Percentiles rank a stretch among this genome's conserved stretches.
These are phyloP conservation scores for Diadema setosum DNA, from an alignment of 35 echinoderm and acorn worm species.

Conservation along the genomic window DNA sequence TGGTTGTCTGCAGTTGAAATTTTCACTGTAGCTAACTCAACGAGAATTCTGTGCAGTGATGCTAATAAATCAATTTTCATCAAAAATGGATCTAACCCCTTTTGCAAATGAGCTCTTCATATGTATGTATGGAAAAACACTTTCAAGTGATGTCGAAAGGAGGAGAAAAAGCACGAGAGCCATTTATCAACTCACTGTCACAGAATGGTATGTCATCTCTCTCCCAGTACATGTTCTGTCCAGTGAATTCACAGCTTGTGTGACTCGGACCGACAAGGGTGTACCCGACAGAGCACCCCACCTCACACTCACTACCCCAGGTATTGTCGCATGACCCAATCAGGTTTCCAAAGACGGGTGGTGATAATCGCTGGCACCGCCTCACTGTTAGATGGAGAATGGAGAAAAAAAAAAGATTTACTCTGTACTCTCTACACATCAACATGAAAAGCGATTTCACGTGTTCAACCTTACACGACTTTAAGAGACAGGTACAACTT, in stretches of 20 bases:
- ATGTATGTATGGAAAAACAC: too few relatives aligned
- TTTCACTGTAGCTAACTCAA: too few relatives aligned
- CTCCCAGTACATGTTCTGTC: background rate
- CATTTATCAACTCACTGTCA: slow-evolving; percentile 2
- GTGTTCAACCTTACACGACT: background rate
- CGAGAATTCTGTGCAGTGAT: too few relatives aligned
- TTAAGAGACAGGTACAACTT: background rate
- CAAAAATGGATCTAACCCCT: too few relatives aligned
- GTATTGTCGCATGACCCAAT: background rate
- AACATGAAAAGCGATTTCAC: too few relatives aligned
- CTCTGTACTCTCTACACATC: background rate
- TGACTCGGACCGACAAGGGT: background rate
- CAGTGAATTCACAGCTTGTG: background rate
- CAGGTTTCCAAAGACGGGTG: background rate
- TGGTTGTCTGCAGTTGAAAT: too few relatives aligned
- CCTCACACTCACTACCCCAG: background rate
- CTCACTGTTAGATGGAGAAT: background rate
- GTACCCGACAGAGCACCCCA: background rate
- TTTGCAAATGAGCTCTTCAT: too few relatives aligned
- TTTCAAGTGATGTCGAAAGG: too few relatives aligned
- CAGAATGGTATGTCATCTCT: background rate
- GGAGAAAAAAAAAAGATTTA: background rate
- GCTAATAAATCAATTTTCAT: too few relatives aligned
- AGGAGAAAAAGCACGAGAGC: too few relatives aligned
- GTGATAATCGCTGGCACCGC: background rate